Evolutionary conservation across 2,797 vertebrate species (phyloP).

Genomic region (Danio albolineatus): DNA sequence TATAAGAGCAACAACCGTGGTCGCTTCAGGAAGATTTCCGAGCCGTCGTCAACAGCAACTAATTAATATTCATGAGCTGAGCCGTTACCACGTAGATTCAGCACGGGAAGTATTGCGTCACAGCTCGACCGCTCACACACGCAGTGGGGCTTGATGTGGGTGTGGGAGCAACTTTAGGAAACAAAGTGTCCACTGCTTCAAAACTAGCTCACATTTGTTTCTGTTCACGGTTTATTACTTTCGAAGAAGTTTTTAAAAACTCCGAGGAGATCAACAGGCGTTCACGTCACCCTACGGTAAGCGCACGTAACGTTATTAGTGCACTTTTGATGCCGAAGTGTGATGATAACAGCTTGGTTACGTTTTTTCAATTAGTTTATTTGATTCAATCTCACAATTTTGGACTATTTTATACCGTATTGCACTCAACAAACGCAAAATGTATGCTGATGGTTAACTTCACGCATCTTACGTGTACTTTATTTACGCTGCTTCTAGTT

Average conservation of each 20-base stretch:
- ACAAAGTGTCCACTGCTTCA: constrained; percentile 15
- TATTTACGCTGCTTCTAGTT: not conserved
- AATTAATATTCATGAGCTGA: constrained; percentile 29
- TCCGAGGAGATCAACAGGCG: not conserved
- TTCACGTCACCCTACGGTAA: constrained; percentile 20
- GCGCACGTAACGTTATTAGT: not conserved
- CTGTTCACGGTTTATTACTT: not conserved
- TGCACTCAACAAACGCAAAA: not conserved
- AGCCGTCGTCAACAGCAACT: not conserved
- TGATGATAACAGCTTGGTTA: not conserved
- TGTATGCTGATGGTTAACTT: not conserved
- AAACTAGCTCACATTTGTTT: not conserved
- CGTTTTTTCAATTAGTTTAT: not conserved
- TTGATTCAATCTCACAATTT: not conserved
- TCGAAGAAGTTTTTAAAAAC: not conserved
- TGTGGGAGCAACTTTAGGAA: constrained; percentile 45
- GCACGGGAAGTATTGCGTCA: constrained; percentile 56
- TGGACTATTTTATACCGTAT: not conserved
- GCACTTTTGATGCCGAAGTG: not conserved
- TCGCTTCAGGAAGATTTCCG: not conserved
- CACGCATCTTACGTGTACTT: not conserved
- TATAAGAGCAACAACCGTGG: too few species aligned
- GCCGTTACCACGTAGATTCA: not conserved
- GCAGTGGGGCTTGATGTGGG: constrained; percentile 8
- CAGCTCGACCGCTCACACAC: not conserved